Evolutionary conservation across 2,113 vertebrate species (phyloP).

Genomic region (Recurvirostra avosetta): DNA sequence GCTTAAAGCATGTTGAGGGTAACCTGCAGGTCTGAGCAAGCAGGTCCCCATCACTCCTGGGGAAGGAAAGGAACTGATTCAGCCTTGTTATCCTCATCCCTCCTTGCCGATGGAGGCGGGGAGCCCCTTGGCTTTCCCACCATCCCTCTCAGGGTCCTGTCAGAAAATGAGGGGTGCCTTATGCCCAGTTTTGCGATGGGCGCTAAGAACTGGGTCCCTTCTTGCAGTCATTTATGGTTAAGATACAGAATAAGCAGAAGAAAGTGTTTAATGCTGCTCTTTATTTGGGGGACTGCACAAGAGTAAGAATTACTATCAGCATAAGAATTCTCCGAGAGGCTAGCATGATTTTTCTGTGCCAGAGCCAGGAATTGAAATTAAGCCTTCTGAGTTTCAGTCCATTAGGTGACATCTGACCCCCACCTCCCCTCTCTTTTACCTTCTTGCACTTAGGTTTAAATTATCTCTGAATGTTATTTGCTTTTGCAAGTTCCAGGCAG

Average conservation of each 20-base stretch:
- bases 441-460: background rate
- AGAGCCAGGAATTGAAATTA: conserved; percentile 14
- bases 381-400: background rate
- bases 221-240: background rate
- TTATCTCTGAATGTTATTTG: background rate
- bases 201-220: background rate
- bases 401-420: background rate
- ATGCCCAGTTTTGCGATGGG: background rate
- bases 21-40: background rate
- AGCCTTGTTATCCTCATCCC: background rate
- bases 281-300: background rate
- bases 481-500: background rate
- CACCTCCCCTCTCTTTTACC: background rate
- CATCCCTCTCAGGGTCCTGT: background rate
- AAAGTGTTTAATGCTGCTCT: background rate
- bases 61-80: background rate
- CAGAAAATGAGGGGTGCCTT: background rate
- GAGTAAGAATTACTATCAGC: background rate
- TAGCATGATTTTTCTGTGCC: background rate
- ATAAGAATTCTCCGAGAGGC: conserved; percentile 16
- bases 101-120: background rate
- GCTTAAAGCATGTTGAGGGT: background rate
- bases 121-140: background rate
- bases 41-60: rapidly evolving
- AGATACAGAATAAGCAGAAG: background rate